Evolutionary conservation across 2,797 vertebrate species (phyloP), one percentile per base, ranked within the genome.

Genomic region (Cossypha dichroa): DNA sequence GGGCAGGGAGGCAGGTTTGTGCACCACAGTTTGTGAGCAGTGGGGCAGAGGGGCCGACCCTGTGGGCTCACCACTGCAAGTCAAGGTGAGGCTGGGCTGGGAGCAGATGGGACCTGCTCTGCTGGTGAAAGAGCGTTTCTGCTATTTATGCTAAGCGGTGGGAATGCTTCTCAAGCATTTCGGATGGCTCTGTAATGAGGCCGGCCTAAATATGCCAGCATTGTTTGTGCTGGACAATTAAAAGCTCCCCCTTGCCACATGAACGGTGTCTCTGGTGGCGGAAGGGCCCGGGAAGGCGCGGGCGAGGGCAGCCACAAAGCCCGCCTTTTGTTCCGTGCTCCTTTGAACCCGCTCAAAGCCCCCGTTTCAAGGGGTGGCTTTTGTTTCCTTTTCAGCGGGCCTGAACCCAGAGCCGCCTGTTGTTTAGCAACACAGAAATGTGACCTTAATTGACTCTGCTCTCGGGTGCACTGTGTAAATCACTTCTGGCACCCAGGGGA

Each of bases 381-480:
- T 98, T 98, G 99, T 98, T 98, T 98, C 98, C 98, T 98, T 99
- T 99, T 99, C 99, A 98, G 98, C 94, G 69, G 98, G 98, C 95
- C 97, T 97, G 98, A 98, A 97, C 98, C 98, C 98, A 95, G 97
- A 97, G 98, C 98, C 96, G 96, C 98, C 98, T 98, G 98, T 99
- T 99, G 98, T 99, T 99, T 99, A 98, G 99, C 98, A 98, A 98
- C 98, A 98, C 98, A 98, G 99, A 99, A 99, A 99, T 99, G 99
- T 99, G 99, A 99, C 99, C 99, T 99, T 99, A 99, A 99, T 99
- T 99, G 99, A 99, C 99, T 99, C 97, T 96, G 96, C 97, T 98
- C 97, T 96, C 56, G 91, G 97, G 95, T 85, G 83, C 96, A 97
- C 97, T 98, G 97, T 95, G 97, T 98, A 98, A 98, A 98, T 98